A percentile compares a stretch with the other conserved stretches of the same genome.
Evolutionary conservation across 2,888 invertebrate species (phyloP).

Genomic region (Ischnus inquisitorius): DNA sequence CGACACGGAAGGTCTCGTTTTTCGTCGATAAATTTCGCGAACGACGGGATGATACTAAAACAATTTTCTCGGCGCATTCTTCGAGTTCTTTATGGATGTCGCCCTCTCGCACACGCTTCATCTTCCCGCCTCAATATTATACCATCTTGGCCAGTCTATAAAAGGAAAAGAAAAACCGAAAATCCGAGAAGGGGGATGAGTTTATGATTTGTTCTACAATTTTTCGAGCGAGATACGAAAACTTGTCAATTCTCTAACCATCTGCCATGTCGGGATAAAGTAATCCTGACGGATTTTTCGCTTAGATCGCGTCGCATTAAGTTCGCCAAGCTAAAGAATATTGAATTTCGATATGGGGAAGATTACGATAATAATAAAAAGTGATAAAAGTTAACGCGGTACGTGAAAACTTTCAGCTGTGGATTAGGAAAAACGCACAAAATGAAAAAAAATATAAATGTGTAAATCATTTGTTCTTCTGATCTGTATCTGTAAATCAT

Average conservation of each 20-base stretch:
- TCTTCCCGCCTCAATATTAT: not conserved
- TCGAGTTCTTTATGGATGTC: conserved; percentile 3
- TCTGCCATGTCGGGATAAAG: not conserved
- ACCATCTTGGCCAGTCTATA: not conserved
- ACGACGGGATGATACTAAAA: conserved; percentile 5
- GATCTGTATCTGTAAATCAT: no score
- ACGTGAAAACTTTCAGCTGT: no score
- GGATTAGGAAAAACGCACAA: no score
- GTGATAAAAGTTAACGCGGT: no score
- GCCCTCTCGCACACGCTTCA: not conserved
- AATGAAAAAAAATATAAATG: no score
- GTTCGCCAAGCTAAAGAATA: no score
- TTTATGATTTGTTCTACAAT: not conserved
- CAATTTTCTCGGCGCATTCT: conserved; percentile 2
- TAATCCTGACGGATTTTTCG: not conserved
- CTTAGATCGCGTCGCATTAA: no score
- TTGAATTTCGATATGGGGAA: no score
- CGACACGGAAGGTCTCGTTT: not conserved
- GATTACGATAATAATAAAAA: no score
- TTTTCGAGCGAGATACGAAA: not conserved
- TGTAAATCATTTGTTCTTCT: no score
- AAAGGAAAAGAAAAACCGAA: not conserved
- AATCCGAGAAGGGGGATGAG: not conserved
- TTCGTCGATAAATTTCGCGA: conserved; percentile 5
- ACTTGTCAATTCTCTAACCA: not conserved